These are phyloP conservation scores for Myotis daubentonii DNA, from an alignment of 2,797 vertebrate genomes.

Conservation along the genomic window DNA sequence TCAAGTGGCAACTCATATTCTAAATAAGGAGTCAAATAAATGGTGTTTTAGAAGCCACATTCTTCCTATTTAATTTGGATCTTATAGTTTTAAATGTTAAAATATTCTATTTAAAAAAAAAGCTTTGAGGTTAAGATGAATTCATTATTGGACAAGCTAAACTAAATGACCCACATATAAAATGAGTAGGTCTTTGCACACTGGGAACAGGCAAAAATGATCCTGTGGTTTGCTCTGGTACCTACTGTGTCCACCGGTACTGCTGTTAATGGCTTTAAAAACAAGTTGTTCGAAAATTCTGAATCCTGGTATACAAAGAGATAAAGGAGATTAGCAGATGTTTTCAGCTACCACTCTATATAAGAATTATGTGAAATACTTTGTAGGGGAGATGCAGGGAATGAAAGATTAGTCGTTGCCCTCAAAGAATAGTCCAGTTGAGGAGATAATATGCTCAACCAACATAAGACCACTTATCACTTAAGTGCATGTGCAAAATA, in stretches of 20 bases:
- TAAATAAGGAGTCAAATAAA: conserved; percentile 26
- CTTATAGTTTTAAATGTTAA: conserved; percentile 30
- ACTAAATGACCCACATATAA: not conserved
- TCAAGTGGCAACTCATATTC: not conserved
- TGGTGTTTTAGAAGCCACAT: not conserved
- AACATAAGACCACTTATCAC: not conserved
- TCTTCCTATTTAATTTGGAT: conserved; percentile 27
- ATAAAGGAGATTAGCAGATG: not conserved
- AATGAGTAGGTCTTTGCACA: not conserved
- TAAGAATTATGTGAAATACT: not conserved
- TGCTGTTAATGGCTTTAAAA: not conserved
- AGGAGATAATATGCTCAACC: not conserved
- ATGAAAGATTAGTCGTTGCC: not conserved
- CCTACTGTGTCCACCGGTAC: not conserved
- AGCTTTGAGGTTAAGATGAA: conserved; percentile 27
- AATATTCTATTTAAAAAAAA: conserved; percentile 30
- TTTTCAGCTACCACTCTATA: not conserved
- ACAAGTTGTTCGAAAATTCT: not conserved
- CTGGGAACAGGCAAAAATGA: not conserved
- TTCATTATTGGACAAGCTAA: not conserved
- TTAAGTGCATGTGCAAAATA: not conserved
- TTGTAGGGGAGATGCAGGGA: not conserved
- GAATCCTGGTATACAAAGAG: not conserved
- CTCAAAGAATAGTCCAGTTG: not conserved
- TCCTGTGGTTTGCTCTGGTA: not conserved